Conservation (phyloP, 2,797 vertebrate species). For the Acrossocheilus fasciatus region DNA sequence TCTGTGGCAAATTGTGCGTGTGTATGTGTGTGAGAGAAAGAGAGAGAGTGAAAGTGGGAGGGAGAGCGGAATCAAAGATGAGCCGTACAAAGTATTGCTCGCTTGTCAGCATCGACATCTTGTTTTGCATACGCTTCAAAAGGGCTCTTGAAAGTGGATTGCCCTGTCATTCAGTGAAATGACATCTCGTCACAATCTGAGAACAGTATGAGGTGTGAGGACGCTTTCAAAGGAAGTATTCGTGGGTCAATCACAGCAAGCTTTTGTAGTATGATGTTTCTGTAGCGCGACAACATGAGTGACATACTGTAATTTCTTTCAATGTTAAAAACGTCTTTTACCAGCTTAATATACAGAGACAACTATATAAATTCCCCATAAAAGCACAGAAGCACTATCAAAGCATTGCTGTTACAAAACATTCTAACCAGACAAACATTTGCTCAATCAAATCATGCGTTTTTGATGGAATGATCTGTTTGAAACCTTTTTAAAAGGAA, state of each 20-base stretch:
- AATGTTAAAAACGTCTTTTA: neutral
- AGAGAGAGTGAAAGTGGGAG: neutral
- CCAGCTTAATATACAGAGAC: neutral
- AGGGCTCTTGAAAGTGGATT: conserved; percentile 31
- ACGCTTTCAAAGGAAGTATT: conserved; percentile 24
- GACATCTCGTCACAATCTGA: conserved; percentile 37
- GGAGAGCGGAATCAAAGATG: conserved; percentile 15
- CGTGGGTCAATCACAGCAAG: neutral
- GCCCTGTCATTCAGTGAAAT: conserved; percentile 34
- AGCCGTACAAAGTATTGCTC: conserved; percentile 3
- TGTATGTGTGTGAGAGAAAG: neutral
- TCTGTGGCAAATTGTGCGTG: conserved; percentile 25
- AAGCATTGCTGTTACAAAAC: neutral
- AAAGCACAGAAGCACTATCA: neutral
- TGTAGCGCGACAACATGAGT: neutral
- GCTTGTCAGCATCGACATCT: conserved; percentile 38
- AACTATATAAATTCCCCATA: neutral
- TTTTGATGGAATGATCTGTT: neutral
- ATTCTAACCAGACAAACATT: neutral
- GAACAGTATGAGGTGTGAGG: conserved; percentile 20
- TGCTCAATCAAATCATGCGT: neutral
- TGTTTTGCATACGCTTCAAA: conserved; percentile 46
- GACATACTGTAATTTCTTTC: conserved; percentile 26
- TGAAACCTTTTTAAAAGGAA: neutral
- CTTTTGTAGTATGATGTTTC: neutral